Evolutionary conservation across 1,140 invertebrate genomes (phyloP).

Genomic region (Luehdorfia chinensis): DNA sequence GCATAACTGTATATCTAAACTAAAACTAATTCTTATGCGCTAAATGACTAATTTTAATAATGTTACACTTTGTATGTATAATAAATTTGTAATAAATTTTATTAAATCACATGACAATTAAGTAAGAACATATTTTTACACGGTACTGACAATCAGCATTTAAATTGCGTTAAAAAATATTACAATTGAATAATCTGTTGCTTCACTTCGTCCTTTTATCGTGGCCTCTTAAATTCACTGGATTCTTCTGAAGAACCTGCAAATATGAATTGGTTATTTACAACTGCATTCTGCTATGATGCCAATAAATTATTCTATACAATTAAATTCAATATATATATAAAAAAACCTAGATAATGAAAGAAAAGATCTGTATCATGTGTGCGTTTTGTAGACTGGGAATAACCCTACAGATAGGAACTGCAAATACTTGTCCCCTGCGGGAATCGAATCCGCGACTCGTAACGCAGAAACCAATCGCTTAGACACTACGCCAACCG

Average conservation of each 20-base stretch:
- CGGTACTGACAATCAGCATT: background rate
- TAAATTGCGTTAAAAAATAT: background rate
- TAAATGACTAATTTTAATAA: constrained; percentile 67
- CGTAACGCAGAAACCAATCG: no score
- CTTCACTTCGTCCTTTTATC: constrained; percentile 38
- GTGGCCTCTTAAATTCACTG: constrained; percentile 60
- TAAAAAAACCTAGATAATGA: no score
- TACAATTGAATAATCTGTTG: constrained; percentile 24
- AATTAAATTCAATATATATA: no score
- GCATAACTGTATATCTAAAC: constrained; percentile 37
- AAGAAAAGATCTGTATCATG: no score
- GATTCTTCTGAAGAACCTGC: constrained; percentile 71
- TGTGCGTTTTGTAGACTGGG: no score
- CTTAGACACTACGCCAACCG: no score
- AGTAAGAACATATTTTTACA: constrained; percentile 20
- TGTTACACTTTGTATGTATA: constrained; percentile 43
- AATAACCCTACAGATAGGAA: no score
- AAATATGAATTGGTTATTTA: background rate
- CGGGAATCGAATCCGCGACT: no score
- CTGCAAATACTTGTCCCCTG: no score
- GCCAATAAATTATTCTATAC: no score
- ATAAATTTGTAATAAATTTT: constrained; percentile 44
- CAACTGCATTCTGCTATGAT: no score
- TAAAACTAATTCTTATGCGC: constrained; percentile 41
- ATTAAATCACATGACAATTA: constrained; percentile 53